Evolutionary conservation across 2,888 invertebrate species (phyloP), one percentile per base, ranked within the genome.

Genomic region (Tinea semifulvella): DNA sequence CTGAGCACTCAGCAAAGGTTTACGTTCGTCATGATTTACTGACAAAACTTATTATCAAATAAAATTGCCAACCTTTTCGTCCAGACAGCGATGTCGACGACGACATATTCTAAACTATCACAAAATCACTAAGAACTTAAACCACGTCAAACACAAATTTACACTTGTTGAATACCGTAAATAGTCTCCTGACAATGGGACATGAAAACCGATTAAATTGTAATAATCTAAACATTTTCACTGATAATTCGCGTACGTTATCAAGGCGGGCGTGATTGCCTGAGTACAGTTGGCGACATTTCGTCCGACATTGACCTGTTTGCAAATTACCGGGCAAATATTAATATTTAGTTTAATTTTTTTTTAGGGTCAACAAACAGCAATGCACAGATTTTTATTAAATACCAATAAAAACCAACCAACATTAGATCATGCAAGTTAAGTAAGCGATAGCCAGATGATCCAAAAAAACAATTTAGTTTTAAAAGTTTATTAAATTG

Each of bases 191-290:
- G 56, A 63, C 57, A 57, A 57, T 57, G 52, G 56, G 61, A 53
- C 55, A 55, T 62, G 61, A 61, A 56, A 58, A 61, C 51, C 57
- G 69, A 70, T 73, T 67, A 69, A 57, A 56, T 52, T 58, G 64
- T 67, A 73, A 40, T 40, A 17, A 77, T 75, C 74, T 68, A 59
- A 60, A 60, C 79, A 79, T 79, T 76, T 77, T 79, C 63, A 70
- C 68, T 74, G 79, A 79, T 79, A 79, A 79, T 65, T 61, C 63
- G 60, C 52, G 61, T 59, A 31, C 14, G 31, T 31, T 31, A 31
- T 31, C 31, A 31, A 31, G 31, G 31, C 31, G 31, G 31, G 22
- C 47, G 50, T 50, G 52, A 65, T 63, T 62, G 40, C 22, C 22
- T 14, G n/a, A n/a, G 40, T 40, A 38, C 38, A 17, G 68, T 68